Evolutionary conservation across 2,113 vertebrate genomes (phyloP), one percentile per base, ranked within the genome.

Genomic region (Brachionichthys hirsutus): DNA sequence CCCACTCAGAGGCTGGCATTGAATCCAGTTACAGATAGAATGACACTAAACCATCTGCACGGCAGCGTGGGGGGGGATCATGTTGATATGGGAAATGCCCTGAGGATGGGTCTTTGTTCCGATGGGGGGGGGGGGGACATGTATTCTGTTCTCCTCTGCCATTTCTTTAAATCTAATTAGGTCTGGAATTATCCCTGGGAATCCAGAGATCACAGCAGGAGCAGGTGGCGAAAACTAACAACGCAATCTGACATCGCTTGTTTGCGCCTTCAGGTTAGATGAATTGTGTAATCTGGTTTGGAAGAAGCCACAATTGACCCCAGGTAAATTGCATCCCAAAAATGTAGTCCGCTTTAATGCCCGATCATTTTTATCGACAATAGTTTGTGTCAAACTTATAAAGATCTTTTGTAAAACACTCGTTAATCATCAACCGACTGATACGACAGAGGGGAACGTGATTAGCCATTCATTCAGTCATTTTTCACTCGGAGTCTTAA

Each of bases 11-110:
- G 74, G 22, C 62, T 69, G 71, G 69, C 54, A 63, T 36, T 46
- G 81, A 82, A 75, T 85, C 81, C 62, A 70, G 75, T 87, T 85
- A 84, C 84, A 73, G 87, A 88, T 89, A 87, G 84, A 80, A 83
- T 89, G 47, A 87, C 87, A 73, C 77, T 62, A 54, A 80, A 71
- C 86, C 87, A 89, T 89, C 85, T 89, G 87, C 81, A 73, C 64
- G 57, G 77, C 62, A 12, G 67, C 47, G 62, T 65, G 75, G 67
- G 54, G 62, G 68, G 75, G 46, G 13, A 65, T 59, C 38, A 53
- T 71, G 75, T 47, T 74, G 80, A 74, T 41, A 24, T 63, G 67
- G 67, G 73, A 77, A 76, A 78, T 60, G 64, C 67, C 82, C 82
- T 70, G 22, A 54, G 75, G 75, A 65, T 56, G 24, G 24, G 59